Base-by-base conservation (phyloP, 1,140 invertebrate species). In the Caerostris extrusa region DNA sequence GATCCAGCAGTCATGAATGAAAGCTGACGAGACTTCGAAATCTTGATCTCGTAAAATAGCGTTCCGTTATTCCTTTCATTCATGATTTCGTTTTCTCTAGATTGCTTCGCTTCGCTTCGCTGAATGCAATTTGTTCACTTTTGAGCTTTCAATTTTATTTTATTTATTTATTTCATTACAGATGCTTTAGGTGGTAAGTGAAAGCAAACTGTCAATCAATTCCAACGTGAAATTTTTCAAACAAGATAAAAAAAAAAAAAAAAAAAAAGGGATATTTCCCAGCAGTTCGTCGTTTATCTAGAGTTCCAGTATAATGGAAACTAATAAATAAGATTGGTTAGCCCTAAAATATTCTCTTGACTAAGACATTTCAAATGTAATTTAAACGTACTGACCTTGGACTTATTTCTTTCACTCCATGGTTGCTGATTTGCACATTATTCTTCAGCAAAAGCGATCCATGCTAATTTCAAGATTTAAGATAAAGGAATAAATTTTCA, bases 1-100 rank as follows among this genome's bases (percentile, higher is more conserved):
- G 71, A 57, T 91, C 89, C 89, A 91, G 57, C 8, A n/a, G 87
- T 90, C 71, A 56, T 91, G 89, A 91, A 77, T 91, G 89, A 56
- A 69, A 67, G 12, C 34, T 5, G 12, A 50, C 58, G 34, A 56
- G 55, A 58, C 82, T 56, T 58, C 10, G 82, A 17, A 90, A 57
- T 71, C 53, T 90, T 69, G 53, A 71, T 69, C 53, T 58, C 60
- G 87, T 90, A 69, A 69, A 69, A 69, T 90, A 53, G 53, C 60
- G 85, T 87, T 64, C 85, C 85, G 85, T 87, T 87, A 87, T 87
- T 87, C 58, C 53, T 71, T 55, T 90, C 87, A 90, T 90, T 90
- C 87, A 90, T 71, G 87, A 90, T 55, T 56, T 90, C 64, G 64
- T 90, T 90, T 60, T 14, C 34, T 34, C 8, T 14, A 77, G 71